Base-by-base conservation (phyloP, 2,797 vertebrate species). In the Peromyscus nudipes region DNA sequence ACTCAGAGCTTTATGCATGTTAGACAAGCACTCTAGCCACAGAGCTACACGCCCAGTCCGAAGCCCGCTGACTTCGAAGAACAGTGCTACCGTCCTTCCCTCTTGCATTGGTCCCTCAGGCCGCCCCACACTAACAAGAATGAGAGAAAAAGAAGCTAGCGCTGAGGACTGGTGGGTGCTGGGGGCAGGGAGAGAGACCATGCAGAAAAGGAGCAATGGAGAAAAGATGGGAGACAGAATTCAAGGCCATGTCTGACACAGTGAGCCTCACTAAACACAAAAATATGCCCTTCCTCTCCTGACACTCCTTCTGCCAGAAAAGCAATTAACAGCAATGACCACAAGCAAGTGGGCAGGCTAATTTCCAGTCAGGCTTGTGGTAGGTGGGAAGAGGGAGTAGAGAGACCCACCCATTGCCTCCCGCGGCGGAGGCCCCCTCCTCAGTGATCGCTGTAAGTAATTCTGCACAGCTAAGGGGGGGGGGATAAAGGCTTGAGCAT, bases 401-500 rank as follows among this genome's bases (percentile, higher is more conserved):
- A 13, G 40, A 87, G 71, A 77, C 85, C 37, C 87, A 83, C 76
- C 23, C 81, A 60, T 1, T 0, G 16, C 16, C 19, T 80, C 46
- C 43, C 88, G 27, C 11, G 0, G 90, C n/a, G 60, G 82, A 67
- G 86, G 65, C 60, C 82, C 73, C 25, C 69, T 89, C 80, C 57
- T 8, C 17, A 27, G 34, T n/a, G 76, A 80, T 80, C 89, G 80
- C 67, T 37, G 62, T 94, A 95, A 98, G 97, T 96, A 97, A 98
- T 98, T 98, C 98, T 98, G 97, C 97, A 71, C 0, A 52, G 98
- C 96, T n/a, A 97, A 19, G 97, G 95, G 92, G 96, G 19, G 97
- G 95, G 91, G 96, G 98, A 98, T 97, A 98, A 98, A 99, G 98
- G 98, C 96, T 95, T 96, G 96, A 99, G 96, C 98, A 99, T 98